Evolutionary conservation across 2,888 invertebrate genomes (phyloP), one percentile per base, ranked within the genome.

Genomic region (Griposia aprilina): DNA sequence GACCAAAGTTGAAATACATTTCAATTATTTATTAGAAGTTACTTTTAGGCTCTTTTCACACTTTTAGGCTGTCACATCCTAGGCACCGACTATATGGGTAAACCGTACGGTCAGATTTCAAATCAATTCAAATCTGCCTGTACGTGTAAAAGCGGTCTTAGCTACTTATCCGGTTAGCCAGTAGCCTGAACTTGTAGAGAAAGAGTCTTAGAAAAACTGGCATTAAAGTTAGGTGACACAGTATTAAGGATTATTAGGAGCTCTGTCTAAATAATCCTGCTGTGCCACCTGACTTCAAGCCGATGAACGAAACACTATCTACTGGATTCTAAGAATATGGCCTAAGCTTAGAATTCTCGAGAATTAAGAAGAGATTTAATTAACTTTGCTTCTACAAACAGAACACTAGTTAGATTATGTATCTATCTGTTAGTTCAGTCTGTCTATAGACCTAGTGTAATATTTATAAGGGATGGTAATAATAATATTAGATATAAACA

Each of bases 1-100:
- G 66, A 66, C 23, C 48, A 66, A 63, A 45, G 63, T 70, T 45
- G 48, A 82, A 65, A 69, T 23, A 78, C 17, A 52, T 81, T 78
- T 41, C 13, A 50, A 70, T 70, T 52, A 76, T 59, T 76, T 55
- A n/a, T 30, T 10, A 41, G 20, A 45, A 15, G 15, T 26, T 41
- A 6, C 6, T 15, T 48, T 52, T 26, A 20, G 36, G n/a, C 5
- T 15, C 13, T 65, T 66, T 30, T 45, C 13, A 72, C 30, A 57
- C 17, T 6, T 57, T 15, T 2, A 45, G 2, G 17, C 50, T 17
- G 23, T 17, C 7, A n/a, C 30, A 23, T 52, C 10, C 15, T 23
- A 30, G 1, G 10, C 15, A 67, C 13, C 8, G 45, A 20, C 20
- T 60, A 15, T 8, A 50, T 23, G 7, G 48, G 50, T 48, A 67